Base-by-base conservation (phyloP, 2,113 vertebrate species). In the Nothocercus julius region DNA sequence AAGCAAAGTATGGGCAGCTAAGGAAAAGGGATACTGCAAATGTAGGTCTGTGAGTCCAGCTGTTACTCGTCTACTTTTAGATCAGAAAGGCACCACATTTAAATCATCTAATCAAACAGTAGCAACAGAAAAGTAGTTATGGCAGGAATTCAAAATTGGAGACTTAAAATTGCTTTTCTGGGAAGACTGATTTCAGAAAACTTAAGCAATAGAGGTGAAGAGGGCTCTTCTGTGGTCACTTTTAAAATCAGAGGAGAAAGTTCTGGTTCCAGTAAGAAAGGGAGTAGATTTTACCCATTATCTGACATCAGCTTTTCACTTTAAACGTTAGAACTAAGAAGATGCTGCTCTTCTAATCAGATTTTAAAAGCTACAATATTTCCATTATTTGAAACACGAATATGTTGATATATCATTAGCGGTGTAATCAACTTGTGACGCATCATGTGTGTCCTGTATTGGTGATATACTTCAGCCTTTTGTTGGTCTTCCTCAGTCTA, bases 81-180 rank as follows among this genome's bases (percentile, higher is more conserved):
- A 10, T 78, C 78, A 49, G 80, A 88, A 78, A 90, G 93, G 69
- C 85, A 86, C 61, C 7, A 1, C 44, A 62, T 44, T 51, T 81
- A 86, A 90, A 53, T 95, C 34, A 7, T 85, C 51, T 68, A 3
- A 2, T 58, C 64, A 66, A 78, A 78, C 1, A 15, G 9, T 21
- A 36, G 61, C 44, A 82, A 68, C 10, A 49, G 56, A 62, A 83
- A 82, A n/a, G 62, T 38, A 44, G 24, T 67, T 87, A 14, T 56
- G 45, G 21, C n/a, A 92, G 22, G 80, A 83, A 82, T 91, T 90
- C 15, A n/a, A 64, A 64, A n/a, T 79, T n/a, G 0, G 2, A 90
- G 51, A 49, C 19, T 91, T 89, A 90, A 93, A 93, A 62, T 84
- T 88, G 28, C 30, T 81, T 68, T 92, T 90, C 76, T 93, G 82